A percentile compares a stretch with the other conserved stretches of the same genome.
Conservation (phyloP, 2,797 vertebrate genomes). For the Danio aesculapii region DNA sequence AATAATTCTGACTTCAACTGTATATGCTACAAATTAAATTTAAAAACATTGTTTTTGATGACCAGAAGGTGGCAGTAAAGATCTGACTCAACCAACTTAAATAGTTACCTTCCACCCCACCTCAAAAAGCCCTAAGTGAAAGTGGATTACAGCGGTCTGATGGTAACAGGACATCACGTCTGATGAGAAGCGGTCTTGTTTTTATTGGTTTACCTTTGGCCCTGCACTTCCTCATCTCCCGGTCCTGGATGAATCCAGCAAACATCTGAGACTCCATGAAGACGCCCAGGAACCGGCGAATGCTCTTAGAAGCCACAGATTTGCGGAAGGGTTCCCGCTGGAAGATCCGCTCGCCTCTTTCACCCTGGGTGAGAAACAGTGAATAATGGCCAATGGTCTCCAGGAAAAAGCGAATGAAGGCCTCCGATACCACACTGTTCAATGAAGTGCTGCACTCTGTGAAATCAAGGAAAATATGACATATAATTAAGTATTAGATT, state of each 20-base stretch:
- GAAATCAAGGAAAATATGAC: neutral
- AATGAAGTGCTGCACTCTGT: slow-evolving; percentile 95
- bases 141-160: neutral
- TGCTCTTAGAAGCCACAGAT: slow-evolving; percentile 96
- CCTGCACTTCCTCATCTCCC: slow-evolving; percentile 93
- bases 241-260: slow-evolving; percentile 97
- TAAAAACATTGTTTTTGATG: slow-evolving; percentile 4
- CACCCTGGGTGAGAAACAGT: slow-evolving; percentile 93
- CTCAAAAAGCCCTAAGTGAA: neutral
- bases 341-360: slow-evolving; percentile 91
- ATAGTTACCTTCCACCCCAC: neutral
- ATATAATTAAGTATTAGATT: neutral
- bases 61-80: slow-evolving; percentile 57
- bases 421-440: slow-evolving; percentile 96
- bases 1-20: too few relatives aligned
- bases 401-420: slow-evolving; percentile 98
- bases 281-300: slow-evolving; percentile 96
- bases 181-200: neutral
- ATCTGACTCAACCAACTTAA: neutral
- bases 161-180: neutral
- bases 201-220: slow-evolving; percentile 87
- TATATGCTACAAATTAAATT: neutral
- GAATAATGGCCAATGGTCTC: slow-evolving; percentile 99
- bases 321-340: slow-evolving; percentile 97
- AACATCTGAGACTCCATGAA: slow-evolving; percentile 99